phyloP scores from a whole-genome alignment of 2,888 invertebrate genomes.

The Xestia c-nigrum region DNA sequence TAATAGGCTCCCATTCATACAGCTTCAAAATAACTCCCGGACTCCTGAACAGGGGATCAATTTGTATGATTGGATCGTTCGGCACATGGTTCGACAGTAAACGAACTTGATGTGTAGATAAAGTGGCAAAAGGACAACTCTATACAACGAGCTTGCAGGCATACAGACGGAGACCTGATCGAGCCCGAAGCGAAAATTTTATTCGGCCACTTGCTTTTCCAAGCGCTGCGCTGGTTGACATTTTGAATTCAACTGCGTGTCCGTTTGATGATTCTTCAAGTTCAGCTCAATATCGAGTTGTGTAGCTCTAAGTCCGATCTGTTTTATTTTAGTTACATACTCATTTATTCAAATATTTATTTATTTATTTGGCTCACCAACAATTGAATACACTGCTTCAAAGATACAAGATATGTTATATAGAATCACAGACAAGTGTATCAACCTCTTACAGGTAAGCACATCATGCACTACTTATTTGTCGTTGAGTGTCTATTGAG shows the following conservation, averaged over 20 bases:
- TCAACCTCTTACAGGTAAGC: too few species aligned
- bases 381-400: too few species aligned
- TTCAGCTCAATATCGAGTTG: too few species aligned
- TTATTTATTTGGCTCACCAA: too few species aligned
- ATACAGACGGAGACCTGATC: neutral
- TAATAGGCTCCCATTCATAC: constrained; percentile 36
- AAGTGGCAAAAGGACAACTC: neutral
- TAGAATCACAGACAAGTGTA: too few species aligned
- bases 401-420: too few species aligned
- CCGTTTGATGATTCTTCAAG: too few species aligned
- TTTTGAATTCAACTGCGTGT: neutral
- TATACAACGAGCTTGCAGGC: neutral
- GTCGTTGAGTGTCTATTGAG: too few species aligned
- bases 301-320: too few species aligned
- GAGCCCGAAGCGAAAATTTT: neutral
- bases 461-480: too few species aligned
- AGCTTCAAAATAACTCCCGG: constrained; percentile 38
- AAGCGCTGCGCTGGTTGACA: neutral
- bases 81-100: constrained; percentile 10
- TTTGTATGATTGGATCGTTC: constrained; percentile 47
- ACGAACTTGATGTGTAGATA: neutral
- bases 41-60: constrained; percentile 26
- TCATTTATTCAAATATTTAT: too few species aligned
- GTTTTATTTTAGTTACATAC: too few species aligned
- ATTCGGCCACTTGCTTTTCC: neutral